These are phyloP conservation scores for Emydocephalus ijimae DNA, from an alignment of 2,113 vertebrate species.

Conservation along the genomic window DNA sequence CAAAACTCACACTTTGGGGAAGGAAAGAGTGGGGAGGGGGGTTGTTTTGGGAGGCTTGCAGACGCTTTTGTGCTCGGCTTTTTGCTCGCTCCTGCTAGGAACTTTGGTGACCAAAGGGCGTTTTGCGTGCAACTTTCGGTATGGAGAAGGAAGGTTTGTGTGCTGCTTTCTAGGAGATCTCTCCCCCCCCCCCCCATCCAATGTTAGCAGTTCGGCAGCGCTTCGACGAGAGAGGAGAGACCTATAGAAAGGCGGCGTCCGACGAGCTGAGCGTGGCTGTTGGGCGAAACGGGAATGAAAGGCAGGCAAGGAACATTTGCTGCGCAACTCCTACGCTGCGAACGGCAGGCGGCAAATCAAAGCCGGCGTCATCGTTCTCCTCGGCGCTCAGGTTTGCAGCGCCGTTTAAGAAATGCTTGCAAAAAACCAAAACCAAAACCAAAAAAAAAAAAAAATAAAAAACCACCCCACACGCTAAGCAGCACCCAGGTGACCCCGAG, in stretches of 20 bases:
- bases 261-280: not conserved
- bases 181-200: too few species aligned
- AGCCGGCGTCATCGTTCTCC: accelerated
- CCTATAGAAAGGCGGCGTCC: conserved; percentile 32
- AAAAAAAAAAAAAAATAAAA: too few species aligned
- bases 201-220: not conserved
- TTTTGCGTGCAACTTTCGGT: not conserved
- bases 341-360: not conserved
- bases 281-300: not conserved
- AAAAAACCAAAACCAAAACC: too few species aligned
- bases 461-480: too few species aligned
- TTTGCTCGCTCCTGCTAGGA: not conserved
- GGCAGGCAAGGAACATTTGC: not conserved
- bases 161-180: not conserved
- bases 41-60: too few species aligned
- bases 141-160: not conserved
- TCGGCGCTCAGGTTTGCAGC: conserved; percentile 8
- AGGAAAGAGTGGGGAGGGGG: not conserved
- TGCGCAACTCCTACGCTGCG: not conserved
- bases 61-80: not conserved
- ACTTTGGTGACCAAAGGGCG: not conserved
- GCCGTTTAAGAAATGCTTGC: not conserved
- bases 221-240: not conserved
- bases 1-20: not conserved
- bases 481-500: too few species aligned